These are phyloP conservation scores for Camponotus fellah DNA, from an alignment of 2,888 invertebrate genomes.

Conservation along the genomic window DNA sequence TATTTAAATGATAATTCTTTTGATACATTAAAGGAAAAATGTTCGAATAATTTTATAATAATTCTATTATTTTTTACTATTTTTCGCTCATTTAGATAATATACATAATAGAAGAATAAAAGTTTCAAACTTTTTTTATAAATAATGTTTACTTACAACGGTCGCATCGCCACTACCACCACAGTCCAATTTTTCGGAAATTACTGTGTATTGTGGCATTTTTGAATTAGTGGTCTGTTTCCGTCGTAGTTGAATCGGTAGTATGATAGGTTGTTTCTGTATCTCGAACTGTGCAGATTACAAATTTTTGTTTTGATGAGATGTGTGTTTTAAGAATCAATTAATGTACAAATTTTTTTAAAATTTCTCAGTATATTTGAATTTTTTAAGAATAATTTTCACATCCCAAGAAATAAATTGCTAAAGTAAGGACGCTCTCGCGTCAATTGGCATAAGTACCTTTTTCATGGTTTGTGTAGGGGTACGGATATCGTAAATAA, in stretches of 20 bases:
- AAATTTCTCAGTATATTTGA: not conserved
- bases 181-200: constrained; percentile 51
- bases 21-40: not conserved
- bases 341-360: not conserved
- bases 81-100: not conserved
- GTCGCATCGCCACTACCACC: constrained; percentile 55
- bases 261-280: constrained; percentile 66
- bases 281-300: constrained; percentile 61
- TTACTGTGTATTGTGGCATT: constrained; percentile 65
- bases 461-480: constrained; percentile 64
- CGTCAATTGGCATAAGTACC: constrained; percentile 43
- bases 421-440: not conserved
- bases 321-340: not conserved
- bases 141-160: constrained; percentile 61
- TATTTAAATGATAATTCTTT: not conserved
- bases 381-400: not conserved
- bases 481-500: constrained; percentile 78
- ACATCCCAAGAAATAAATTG: not conserved
- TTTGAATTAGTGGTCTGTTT: constrained; percentile 57
- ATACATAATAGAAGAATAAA: not conserved
- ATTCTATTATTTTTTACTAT: not conserved
- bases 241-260: constrained; percentile 68
- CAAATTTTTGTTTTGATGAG: not conserved
- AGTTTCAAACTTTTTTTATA: not conserved
- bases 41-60: not conserved